Percentiles rank a stretch among this genome's conserved stretches.
These are phyloP conservation scores for Bugula neritina DNA, from an alignment of 2,888 invertebrate species.

Conservation along the genomic window DNA sequence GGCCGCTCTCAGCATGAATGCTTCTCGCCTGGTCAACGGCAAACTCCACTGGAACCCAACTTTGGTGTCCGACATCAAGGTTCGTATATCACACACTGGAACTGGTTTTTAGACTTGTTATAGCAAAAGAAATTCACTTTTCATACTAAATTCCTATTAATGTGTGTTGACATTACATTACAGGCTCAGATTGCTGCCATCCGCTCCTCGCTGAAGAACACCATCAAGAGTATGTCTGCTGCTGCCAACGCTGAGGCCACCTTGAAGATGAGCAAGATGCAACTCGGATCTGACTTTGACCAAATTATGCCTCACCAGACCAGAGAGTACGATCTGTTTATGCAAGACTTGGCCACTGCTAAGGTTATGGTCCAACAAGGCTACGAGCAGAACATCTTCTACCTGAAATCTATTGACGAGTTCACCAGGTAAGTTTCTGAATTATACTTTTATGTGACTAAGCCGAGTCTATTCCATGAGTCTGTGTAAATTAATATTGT, in stretches of 20 bases:
- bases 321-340: constrained; percentile 26
- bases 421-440: not conserved
- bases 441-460: too few relatives aligned
- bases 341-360: constrained; percentile 26
- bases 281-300: constrained; percentile 21
- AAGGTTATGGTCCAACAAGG: constrained; percentile 12
- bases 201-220: constrained; percentile 19
- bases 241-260: not conserved
- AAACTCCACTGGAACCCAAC: constrained; percentile 26
- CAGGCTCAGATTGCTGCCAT: constrained; percentile 17
- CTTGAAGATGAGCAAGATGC: constrained; percentile 17
- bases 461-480: too few relatives aligned
- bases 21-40: not conserved
- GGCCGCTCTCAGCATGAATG: constrained; percentile 21
- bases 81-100: too few relatives aligned
- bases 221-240: constrained; percentile 13
- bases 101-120: too few relatives aligned
- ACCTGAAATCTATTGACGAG: constrained; percentile 31
- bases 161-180: not conserved
- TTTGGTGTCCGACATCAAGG: constrained; percentile 11
- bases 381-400: constrained; percentile 33
- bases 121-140: too few relatives aligned
- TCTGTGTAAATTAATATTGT: too few relatives aligned
- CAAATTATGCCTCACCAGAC: not conserved
- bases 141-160: too few relatives aligned